Base-by-base conservation (phyloP, 2,888 invertebrate genomes). In the Electrophaes corylata region DNA sequence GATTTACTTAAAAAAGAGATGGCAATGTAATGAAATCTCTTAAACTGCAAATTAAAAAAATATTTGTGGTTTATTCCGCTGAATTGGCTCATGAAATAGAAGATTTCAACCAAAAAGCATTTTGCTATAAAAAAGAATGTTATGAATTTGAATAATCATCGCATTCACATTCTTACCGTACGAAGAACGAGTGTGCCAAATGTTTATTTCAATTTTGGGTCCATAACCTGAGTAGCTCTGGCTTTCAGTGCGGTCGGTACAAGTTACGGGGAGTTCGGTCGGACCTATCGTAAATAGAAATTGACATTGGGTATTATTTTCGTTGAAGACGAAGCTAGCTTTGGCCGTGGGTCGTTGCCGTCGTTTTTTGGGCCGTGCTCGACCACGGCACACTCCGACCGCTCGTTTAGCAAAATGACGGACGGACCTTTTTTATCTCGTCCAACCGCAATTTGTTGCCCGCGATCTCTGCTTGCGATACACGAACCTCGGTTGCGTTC, bases 381-480 rank as follows among this genome's bases (percentile, higher is more conserved):
- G 70, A 72, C 79, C 76, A 72, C 72, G 70, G 64, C 73, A 73
- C 71, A 73, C 79, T 81, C 75, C 70, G 73, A 73, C 76, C 77
- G 86, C 81, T 88, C 89, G 86, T 88, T 88, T 87, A 84, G 79
- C 84, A 83, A 87, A 91, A 90, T 88, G 88, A 88, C 87, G 87
- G 83, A 88, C 88, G 83, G 83, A 87, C 91, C 91, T 88, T 91
- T 91, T 91, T 90, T 90, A 89, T 89, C 88, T 89, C 77, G 76
- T 70, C 81, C 83, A 83, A 86, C 91, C 88, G 88, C 90, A 90
- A 91, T 91, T 90, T 87, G 88, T 85, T 84, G 82, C 81, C 76
- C 74, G 79, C 86, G 86, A 88, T 89, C 83, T 82, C 76, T 76
- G 75, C 78, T 76, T 70, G 83, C 86, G 88, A 90, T 89, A 87